Percentiles rank a stretch among this genome's conserved stretches.
These are phyloP conservation scores for Garra rufa DNA, from an alignment of 2,113 vertebrate genomes.

Conservation along the genomic window DNA sequence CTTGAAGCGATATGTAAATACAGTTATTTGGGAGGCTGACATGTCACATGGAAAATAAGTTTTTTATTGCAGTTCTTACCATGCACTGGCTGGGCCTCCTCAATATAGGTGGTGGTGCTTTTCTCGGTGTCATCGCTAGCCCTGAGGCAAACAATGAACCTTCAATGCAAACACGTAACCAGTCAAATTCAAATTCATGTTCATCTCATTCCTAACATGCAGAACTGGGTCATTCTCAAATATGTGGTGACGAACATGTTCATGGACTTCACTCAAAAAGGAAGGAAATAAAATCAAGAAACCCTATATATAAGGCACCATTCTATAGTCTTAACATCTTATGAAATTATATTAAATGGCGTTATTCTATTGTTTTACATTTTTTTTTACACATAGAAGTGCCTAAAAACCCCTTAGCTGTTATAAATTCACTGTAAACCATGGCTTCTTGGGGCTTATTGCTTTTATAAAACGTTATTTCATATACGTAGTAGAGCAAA, in stretches of 20 bases:
- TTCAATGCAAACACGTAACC: slow-evolving; percentile 46
- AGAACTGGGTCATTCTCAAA: background rate
- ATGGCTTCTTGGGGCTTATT: too few species aligned
- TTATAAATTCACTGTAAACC: too few species aligned
- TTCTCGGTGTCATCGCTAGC: slow-evolving; percentile 91
- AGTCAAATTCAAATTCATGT: slow-evolving; percentile 22
- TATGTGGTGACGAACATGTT: background rate
- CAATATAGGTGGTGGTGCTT: slow-evolving; percentile 87
- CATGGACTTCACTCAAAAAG: background rate
- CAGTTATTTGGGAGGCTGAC: background rate
- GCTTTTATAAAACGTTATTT: too few species aligned
- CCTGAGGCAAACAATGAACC: slow-evolving; percentile 70
- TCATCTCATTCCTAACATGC: background rate
- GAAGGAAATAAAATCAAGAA: background rate
- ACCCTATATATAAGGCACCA: background rate
- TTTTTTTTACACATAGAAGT: too few species aligned
- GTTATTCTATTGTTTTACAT: too few species aligned
- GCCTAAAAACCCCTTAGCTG: too few species aligned
- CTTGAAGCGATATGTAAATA: background rate
- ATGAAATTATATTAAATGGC: background rate
- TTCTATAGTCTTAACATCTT: background rate
- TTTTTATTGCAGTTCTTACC: slow-evolving; percentile 75
- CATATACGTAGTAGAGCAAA: too few species aligned
- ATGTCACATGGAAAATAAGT: background rate
- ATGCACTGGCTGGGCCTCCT: slow-evolving; percentile 86